Evolutionary conservation across 2,113 vertebrate species (phyloP).

Genomic region (Pungitius pungitius): DNA sequence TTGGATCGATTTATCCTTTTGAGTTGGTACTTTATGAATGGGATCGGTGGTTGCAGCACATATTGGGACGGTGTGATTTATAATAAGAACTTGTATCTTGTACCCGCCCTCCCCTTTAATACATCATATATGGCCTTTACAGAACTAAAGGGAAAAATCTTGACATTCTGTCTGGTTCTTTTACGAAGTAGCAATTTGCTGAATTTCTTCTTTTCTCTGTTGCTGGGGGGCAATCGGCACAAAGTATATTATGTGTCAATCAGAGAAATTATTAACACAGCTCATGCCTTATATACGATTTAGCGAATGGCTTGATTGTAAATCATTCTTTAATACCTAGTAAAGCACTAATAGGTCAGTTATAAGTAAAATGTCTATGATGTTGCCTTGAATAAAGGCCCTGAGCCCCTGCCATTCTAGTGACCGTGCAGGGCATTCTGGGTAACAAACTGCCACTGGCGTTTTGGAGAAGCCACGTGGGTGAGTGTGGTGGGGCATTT

Average conservation of each 20-base stretch:
- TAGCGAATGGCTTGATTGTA: background rate
- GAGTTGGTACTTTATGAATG: background rate
- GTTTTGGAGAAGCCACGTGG: background rate
- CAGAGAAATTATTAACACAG: background rate
- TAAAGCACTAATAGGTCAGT: background rate
- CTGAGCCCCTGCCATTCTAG: background rate
- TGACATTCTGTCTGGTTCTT: background rate
- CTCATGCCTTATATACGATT: background rate
- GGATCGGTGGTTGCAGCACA: background rate
- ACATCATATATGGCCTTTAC: background rate
- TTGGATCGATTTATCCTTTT: background rate
- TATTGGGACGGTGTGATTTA: background rate
- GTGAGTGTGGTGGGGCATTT: conserved; percentile 72
- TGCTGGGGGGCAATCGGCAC: background rate
- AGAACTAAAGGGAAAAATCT: background rate
- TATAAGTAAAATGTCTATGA: background rate
- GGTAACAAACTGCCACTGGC: background rate
- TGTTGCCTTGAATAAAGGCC: background rate
- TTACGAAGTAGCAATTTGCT: background rate
- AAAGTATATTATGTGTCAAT: background rate
- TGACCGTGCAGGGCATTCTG: conserved; percentile 4
- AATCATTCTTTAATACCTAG: background rate
- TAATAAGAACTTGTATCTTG: background rate
- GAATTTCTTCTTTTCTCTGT: background rate
- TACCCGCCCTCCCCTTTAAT: background rate